Evolutionary conservation across 2,888 invertebrate genomes (phyloP), one percentile per base, ranked within the genome.

Genomic region (Neoaliturus tenellus): DNA sequence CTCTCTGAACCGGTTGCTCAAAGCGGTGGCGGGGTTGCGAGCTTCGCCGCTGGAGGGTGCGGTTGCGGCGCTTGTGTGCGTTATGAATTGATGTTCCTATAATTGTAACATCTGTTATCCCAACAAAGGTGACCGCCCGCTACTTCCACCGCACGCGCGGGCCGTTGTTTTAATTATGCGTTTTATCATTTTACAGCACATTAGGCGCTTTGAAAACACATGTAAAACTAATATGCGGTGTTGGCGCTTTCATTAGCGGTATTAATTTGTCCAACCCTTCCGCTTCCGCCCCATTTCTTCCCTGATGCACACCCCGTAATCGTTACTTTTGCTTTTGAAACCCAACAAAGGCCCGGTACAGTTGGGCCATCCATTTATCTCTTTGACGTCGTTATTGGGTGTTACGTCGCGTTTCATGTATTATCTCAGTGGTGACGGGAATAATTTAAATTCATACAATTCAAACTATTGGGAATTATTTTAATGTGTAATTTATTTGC

Each of bases 171-270:
- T 78, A 78, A 78, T 78, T 78, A 78, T 78, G 55, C 78, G 78
- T 78, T 78, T 78, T 78, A 78, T 78, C 55, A 78, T 78, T 78
- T 78, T 55, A 31, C 78, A 78, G 51, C 78, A 55, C 78, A 78
- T 78, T 78, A 78, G 31, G 33, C 55, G 17, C 78, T 78, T 78
- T 78, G 75, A 48, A 20, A 75, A 55, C 78, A 78, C 78, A 78
- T 55, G 78, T 78, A 78, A 51, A 78, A 78, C 78, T 75, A 75
- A 75, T 75, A 48, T n/a, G 75, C 48, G 75, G 75, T 33, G 20
- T 20, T 20, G 35, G 55, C 31, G 78, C 78, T 78, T 78, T 78
- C 78, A 78, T 78, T 78, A 55, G 78, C 1, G 14, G 4, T 28
- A 48, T 75, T 48, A 75, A 48, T 75, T n/a, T 44, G 75, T 14